These are phyloP conservation scores for Fregata magnificens DNA, from an alignment of 2,113 vertebrate genomes.

Conservation along the genomic window DNA sequence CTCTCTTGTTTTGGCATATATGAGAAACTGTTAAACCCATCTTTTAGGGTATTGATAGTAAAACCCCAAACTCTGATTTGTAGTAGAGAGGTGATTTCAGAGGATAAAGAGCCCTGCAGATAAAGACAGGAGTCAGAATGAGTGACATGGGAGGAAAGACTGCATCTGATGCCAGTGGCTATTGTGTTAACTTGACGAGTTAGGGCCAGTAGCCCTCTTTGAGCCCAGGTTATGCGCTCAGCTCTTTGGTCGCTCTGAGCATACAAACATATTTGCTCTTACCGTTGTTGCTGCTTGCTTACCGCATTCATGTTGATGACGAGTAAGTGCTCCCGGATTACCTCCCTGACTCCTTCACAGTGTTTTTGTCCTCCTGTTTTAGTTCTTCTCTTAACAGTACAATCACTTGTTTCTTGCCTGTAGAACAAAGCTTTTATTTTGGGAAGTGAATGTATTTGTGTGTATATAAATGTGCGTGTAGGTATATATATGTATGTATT, in stretches of 20 bases:
- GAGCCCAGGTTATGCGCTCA: not conserved
- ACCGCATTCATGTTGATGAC: fast-evolving
- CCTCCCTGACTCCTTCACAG: not conserved
- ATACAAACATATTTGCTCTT: not conserved
- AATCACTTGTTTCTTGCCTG: not conserved
- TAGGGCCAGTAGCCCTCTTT: not conserved
- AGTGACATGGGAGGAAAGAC: not conserved
- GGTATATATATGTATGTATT: not conserved
- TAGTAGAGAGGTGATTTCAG: not conserved
- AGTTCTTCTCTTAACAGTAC: not conserved
- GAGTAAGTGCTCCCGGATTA: not conserved
- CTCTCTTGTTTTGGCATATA: not conserved
- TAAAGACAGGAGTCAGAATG: not conserved
- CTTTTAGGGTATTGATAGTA: not conserved
- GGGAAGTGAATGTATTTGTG: not conserved
- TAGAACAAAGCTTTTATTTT: not conserved
- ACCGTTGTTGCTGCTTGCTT: not conserved
- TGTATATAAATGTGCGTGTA: not conserved
- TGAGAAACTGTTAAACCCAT: not conserved
- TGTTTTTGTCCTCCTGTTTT: not conserved
- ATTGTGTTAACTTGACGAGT: not conserved
- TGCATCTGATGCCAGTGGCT: fast-evolving
- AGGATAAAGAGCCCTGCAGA: not conserved
- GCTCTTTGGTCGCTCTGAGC: not conserved
- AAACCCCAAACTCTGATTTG: not conserved